Conservation (phyloP, 2,888 invertebrate genomes). For the Acleris emargana region DNA sequence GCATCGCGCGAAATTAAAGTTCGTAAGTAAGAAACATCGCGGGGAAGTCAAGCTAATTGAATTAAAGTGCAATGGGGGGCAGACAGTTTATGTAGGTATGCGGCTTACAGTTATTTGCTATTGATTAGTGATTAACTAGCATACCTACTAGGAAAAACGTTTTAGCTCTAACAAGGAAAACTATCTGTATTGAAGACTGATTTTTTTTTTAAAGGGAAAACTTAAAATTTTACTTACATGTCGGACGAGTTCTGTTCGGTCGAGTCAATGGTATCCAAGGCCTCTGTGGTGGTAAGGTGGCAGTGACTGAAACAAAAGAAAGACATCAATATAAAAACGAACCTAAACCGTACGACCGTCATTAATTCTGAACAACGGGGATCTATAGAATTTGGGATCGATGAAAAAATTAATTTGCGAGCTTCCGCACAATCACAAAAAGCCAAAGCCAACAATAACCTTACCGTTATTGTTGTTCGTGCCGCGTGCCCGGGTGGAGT, state of each 20-base stretch:
- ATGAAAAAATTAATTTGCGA: conserved; percentile 48
- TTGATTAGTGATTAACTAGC: not conserved
- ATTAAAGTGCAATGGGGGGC: not conserved
- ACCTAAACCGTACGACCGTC: conserved; percentile 13
- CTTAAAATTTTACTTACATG: conserved; percentile 89
- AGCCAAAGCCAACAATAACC: conserved; percentile 45
- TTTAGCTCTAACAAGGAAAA: not conserved
- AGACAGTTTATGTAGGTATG: not conserved
- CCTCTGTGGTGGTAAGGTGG: conserved; percentile 94
- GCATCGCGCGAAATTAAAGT: conserved; percentile 8
- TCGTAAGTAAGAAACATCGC: conserved; percentile 6
- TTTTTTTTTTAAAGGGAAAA: not conserved
- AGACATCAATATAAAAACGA: conserved; percentile 42
- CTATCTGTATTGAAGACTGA: not conserved
- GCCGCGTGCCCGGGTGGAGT: conserved; percentile 42
- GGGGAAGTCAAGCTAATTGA: conserved; percentile 2
- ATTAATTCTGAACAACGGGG: conserved; percentile 40
- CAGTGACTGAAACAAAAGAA: conserved; percentile 90
- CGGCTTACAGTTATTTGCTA: not conserved
- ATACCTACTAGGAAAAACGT: not conserved
- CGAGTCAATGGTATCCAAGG: conserved; percentile 97
- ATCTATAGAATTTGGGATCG: conserved; percentile 37
- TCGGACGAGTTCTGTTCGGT: conserved; percentile 94
- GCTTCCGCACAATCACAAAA: conserved; percentile 44
- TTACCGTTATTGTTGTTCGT: conserved; percentile 49